Percentiles rank a stretch among this genome's conserved stretches.
These are phyloP conservation scores for Nycticebus coucang DNA, from an alignment of 2,113 vertebrate species.

Conservation along the genomic window DNA sequence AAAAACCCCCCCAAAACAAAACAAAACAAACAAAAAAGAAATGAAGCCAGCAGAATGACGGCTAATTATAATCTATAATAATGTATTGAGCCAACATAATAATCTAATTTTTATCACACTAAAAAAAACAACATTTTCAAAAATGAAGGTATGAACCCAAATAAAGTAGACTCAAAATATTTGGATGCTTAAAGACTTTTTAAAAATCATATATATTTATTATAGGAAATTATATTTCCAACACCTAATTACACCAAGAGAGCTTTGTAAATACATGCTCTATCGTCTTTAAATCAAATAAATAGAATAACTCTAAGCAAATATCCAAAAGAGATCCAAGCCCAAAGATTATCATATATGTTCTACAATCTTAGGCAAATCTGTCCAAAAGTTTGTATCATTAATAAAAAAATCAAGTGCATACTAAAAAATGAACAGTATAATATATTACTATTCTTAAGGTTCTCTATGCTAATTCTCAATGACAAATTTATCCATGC, in stretches of 20 bases:
- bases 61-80: constrained; percentile 12
- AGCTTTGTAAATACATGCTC: constrained; percentile 6
- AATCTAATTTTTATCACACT: constrained; percentile 17
- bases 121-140: neutral
- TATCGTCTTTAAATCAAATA: constrained; percentile 37
- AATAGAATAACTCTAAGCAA: constrained; percentile 36
- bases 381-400: neutral
- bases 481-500: neutral
- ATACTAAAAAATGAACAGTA: constrained; percentile 4
- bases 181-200: neutral
- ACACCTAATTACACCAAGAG: constrained; percentile 24
- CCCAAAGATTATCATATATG: neutral
- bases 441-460: constrained; percentile 2
- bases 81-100: neutral
- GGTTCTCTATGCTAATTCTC: neutral
- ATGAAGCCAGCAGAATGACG: constrained; percentile 35
- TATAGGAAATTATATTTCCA: constrained; percentile 38
- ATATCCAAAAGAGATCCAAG: neutral
- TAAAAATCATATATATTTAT: constrained; percentile 33
- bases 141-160: neutral
- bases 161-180: neutral
- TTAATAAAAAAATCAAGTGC: constrained; percentile 12
- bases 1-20: too few relatives aligned
- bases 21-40: neutral
- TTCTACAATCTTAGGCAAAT: constrained; percentile 35